These are phyloP conservation scores for Lophura nycthemera DNA, from an alignment of 2,113 vertebrate species.

Conservation along the genomic window DNA sequence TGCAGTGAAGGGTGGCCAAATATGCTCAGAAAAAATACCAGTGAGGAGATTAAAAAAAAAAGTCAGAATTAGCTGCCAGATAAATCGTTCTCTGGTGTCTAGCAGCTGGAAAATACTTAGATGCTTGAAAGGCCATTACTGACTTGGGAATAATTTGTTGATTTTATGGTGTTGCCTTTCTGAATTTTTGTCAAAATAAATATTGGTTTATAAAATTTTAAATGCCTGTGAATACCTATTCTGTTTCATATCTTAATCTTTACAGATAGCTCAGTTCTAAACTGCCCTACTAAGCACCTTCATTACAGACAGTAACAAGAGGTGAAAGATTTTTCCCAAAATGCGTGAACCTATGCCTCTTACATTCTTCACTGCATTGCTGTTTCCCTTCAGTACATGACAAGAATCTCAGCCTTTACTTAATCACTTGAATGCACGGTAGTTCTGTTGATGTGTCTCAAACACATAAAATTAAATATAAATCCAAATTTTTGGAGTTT, in stretches of 20 bases:
- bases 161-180: slow-evolving; percentile 8
- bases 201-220: background rate
- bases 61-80: background rate
- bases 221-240: background rate
- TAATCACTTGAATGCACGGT: fast-evolving
- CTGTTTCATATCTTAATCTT: background rate
- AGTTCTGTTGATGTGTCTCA: background rate
- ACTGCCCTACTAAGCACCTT: background rate
- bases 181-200: slow-evolving; percentile 11
- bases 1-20: background rate
- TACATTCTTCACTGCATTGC: background rate
- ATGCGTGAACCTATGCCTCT: background rate
- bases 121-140: background rate
- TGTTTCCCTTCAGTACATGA: background rate
- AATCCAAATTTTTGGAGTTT: background rate
- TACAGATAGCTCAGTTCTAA: background rate
- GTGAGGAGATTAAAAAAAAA: background rate
- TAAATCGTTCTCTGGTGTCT: background rate
- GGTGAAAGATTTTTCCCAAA: background rate
- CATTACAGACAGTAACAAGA: background rate
- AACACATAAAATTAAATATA: background rate
- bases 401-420: background rate
- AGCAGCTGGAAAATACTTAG: slow-evolving; percentile 3
- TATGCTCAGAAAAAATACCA: background rate
- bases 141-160: slow-evolving; percentile 1